phyloP scores from a whole-genome alignment of 2,888 invertebrate genomes.

The Sinelater perroti region DNA sequence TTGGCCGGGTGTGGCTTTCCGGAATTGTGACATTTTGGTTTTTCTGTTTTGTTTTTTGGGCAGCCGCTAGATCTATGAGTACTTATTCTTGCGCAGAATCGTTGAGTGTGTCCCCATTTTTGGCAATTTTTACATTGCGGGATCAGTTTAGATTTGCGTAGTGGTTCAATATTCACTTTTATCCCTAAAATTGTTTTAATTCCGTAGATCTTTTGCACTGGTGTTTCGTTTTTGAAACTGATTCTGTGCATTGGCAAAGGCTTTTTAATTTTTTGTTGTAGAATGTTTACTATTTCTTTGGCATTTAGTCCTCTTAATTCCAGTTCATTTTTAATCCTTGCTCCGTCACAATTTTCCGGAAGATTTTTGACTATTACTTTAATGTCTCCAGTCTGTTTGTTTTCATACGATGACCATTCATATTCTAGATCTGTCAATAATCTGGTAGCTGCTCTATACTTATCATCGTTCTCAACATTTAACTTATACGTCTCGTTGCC shows the following conservation, averaged over 20 bases:
- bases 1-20: neutral
- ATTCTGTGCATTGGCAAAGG: slow-evolving; percentile 2
- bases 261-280: neutral
- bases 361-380: slow-evolving; percentile 1
- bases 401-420: slow-evolving; percentile 7
- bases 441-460: neutral
- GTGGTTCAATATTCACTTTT: neutral
- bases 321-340: too few relatives aligned
- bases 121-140: slow-evolving; percentile 1
- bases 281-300: neutral
- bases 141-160: neutral
- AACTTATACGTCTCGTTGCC: slow-evolving; percentile 1
- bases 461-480: slow-evolving; percentile 3
- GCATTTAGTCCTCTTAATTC: neutral
- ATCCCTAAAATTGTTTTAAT: neutral
- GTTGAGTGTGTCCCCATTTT: neutral
- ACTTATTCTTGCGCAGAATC: neutral
- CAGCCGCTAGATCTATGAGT: neutral
- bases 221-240: neutral
- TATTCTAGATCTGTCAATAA: slow-evolving; percentile 2
- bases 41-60: neutral
- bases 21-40: neutral
- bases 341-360: neutral
- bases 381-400: neutral
- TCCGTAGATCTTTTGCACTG: neutral